phyloP scores from a whole-genome alignment of 1,140 invertebrate species.

The Kradibia gibbosae region DNA sequence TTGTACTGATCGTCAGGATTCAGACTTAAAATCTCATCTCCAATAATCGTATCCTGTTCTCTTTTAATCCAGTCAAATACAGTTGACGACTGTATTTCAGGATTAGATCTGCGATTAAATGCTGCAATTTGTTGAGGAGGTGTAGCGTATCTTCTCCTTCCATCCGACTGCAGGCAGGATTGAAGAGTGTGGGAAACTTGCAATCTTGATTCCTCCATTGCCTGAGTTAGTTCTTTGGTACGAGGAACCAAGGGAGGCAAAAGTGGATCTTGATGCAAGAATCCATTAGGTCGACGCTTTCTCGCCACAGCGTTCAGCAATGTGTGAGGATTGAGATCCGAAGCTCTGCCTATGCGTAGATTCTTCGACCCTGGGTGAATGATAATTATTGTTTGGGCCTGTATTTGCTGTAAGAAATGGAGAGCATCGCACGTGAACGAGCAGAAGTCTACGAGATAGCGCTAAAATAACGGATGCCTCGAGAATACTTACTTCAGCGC shows the following conservation, averaged over 20 bases:
- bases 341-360: constrained; percentile 90
- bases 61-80: constrained; percentile 76
- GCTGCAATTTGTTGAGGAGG: constrained; percentile 90
- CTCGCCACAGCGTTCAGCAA: constrained; percentile 91
- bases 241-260: constrained; percentile 76
- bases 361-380: constrained; percentile 95
- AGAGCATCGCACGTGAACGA: no score
- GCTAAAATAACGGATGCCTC: no score
- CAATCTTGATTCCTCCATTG: constrained; percentile 87
- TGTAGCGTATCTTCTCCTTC: constrained; percentile 84
- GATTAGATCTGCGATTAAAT: constrained; percentile 84
- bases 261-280: constrained; percentile 78
- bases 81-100: constrained; percentile 76
- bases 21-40: constrained; percentile 82
- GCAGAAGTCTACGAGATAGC: no score
- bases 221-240: constrained; percentile 79
- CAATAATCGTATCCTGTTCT: constrained; percentile 77
- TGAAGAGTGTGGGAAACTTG: constrained; percentile 88
- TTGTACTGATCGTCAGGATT: constrained; percentile 84
- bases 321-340: constrained; percentile 88
- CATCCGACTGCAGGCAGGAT: constrained; percentile 87
- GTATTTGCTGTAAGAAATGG: constrained; percentile 75
- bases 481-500: constrained; percentile 61
- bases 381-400: constrained; percentile 88
- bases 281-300: constrained; percentile 73